Base-by-base conservation (phyloP, 2,888 invertebrate genomes). In the Phania funesta region DNA sequence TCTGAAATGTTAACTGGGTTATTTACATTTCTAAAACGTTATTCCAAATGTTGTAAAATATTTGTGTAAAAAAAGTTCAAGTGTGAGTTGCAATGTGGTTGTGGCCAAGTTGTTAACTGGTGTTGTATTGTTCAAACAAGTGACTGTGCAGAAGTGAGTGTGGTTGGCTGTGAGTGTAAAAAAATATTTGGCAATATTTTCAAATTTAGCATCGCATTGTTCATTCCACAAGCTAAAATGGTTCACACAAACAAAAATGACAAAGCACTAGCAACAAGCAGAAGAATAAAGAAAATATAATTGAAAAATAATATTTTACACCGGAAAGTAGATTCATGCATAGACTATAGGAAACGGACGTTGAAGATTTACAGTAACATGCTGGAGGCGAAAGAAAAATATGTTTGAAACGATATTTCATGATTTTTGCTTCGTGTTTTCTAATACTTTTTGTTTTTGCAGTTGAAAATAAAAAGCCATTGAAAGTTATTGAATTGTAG, bases 81-180 rank as follows among this genome's bases (percentile, higher is more conserved):
- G 13, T 13, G 52, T 8, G 22, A 64, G n/a, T 32, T 58, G 22
- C 2, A 26, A 52, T 52, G 52, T 38, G 35, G 3, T 38, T 38
- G 35, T n/a, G 67, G 41, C 22, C 29, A 22, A 44, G n/a, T 68
- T 54, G 38, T 52, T 7, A 35, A 65, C 6, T 46, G 29, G 65
- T 38, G 26, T 54, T 54, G 9, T 41, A 20, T 18, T 44, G 67
- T 68, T 68, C 26, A 38, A 26, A 44, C 11, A 29, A 44, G 8
- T 6, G 24, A 60, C 4, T 60, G 16, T n/a, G n/a, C n/a, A n/a
- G n/a, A n/a, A 4, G 24, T 16, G 16, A 24, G n/a, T 41, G 26
- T 24, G 6, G 24, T 16, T 26, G 26, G 1, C 7, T 26, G 26
- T 50, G 5, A 16, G 18, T 32, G 29, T 32, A 11, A 11, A n/a